A percentile compares a stretch with the other conserved stretches of the same genome.
phyloP scores from a whole-genome alignment of 2,888 invertebrate species.

The Pristionchus fissidentatus region DNA sequence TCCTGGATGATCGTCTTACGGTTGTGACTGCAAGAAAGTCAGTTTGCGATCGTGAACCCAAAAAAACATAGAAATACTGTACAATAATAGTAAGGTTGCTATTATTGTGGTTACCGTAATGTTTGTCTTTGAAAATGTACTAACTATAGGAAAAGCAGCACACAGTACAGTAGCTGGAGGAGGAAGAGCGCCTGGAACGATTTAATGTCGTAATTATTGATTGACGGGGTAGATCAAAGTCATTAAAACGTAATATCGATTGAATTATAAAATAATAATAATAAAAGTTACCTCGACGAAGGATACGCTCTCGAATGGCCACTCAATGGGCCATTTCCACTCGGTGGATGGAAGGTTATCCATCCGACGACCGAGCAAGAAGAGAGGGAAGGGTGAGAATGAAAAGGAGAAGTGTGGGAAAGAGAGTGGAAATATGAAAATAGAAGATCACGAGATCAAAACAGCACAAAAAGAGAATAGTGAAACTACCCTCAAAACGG shows the following conservation, averaged over 20 bases:
- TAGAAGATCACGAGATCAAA: background rate
- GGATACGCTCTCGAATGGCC: conserved; percentile 1
- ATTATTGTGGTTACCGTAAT: background rate
- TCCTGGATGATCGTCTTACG: conserved; percentile 34
- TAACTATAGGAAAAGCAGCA: conserved; percentile 6
- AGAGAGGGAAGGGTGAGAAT: background rate
- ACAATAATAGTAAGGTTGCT: background rate
- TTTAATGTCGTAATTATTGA: no score
- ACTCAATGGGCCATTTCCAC: background rate
- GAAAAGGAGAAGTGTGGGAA: background rate
- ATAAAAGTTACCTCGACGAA: no score
- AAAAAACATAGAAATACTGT: no score
- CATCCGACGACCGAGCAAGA: background rate
- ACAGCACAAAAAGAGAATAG: background rate
- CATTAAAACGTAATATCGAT: no score
- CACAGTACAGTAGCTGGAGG: conserved; percentile 13
- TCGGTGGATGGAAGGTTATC: background rate
- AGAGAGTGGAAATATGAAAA: conserved; percentile 3
- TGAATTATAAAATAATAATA: no score
- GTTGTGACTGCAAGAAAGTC: conserved; percentile 14
- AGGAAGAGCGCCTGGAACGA: conserved; percentile 38
- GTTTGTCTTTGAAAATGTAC: background rate
- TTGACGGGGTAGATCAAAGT: no score
- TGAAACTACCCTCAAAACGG: background rate
- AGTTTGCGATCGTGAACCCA: no score